A percentile compares a stretch with the other conserved stretches of the same genome.
These are phyloP conservation scores for Diachasmimorpha longicaudata DNA, from an alignment of 1,140 invertebrate genomes.

Conservation along the genomic window DNA sequence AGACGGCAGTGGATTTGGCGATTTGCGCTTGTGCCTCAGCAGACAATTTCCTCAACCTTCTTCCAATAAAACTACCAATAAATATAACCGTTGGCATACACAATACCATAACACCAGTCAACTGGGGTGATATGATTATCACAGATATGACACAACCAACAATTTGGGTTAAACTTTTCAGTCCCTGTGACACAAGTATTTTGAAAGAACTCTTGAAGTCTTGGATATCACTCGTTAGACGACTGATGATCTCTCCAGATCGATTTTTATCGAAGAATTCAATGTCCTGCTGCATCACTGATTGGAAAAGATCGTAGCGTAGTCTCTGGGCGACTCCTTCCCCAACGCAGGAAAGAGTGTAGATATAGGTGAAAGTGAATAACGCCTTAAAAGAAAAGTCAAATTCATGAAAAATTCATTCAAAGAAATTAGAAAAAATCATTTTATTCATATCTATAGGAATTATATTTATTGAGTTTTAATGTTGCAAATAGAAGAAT, in stretches of 20 bases:
- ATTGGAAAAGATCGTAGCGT: constrained; percentile 81
- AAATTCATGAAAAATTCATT: background rate
- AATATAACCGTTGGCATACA: constrained; percentile 84
- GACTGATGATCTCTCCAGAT: constrained; percentile 89
- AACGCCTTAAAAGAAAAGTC: constrained; percentile 69
- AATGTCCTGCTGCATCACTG: constrained; percentile 87
- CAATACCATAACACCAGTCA: constrained; percentile 81
- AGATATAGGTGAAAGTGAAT: constrained; percentile 90
- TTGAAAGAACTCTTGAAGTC: constrained; percentile 98
- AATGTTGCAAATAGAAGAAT: too few species aligned
- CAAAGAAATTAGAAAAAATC: background rate
- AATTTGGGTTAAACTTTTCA: constrained; percentile 84
- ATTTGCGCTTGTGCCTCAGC: constrained; percentile 77
- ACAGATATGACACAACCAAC: constrained; percentile 80
- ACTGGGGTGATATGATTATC: constrained; percentile 84
- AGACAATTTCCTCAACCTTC: constrained; percentile 75
- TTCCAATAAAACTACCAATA: constrained; percentile 78
- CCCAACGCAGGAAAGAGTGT: constrained; percentile 82
- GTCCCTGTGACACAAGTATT: constrained; percentile 85
- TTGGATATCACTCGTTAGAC: constrained; percentile 91
- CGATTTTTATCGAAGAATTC: constrained; percentile 89
- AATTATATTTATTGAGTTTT: too few species aligned
- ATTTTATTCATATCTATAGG: background rate
- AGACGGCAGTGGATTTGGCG: constrained; percentile 83
- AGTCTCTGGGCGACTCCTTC: constrained; percentile 84